phyloP scores from a whole-genome alignment of 2,888 invertebrate species.

The Brachylomia viminalis region DNA sequence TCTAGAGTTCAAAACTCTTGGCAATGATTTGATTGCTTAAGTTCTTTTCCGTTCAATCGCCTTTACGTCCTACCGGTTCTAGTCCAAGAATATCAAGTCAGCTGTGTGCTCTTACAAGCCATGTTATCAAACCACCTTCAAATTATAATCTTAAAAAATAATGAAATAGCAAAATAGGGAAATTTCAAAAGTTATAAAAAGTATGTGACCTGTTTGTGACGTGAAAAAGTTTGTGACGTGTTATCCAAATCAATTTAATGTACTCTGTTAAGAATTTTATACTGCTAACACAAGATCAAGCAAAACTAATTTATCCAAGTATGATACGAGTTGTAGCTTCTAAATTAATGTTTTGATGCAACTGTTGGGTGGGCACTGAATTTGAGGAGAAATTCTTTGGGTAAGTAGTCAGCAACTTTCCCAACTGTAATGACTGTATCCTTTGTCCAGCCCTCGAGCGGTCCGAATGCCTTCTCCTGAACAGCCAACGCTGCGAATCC shows the following conservation, averaged over 20 bases:
- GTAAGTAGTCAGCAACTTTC: constrained; percentile 81
- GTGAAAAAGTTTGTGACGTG: no score
- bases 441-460: constrained; percentile 81
- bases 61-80: constrained; percentile 46
- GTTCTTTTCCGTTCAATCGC: constrained; percentile 15
- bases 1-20: constrained; percentile 3
- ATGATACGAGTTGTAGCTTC: background rate
- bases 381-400: constrained; percentile 49
- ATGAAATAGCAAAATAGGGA: constrained; percentile 13
- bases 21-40: constrained; percentile 21
- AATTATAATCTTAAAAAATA: constrained; percentile 35
- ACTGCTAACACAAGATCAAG: background rate
- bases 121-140: constrained; percentile 36
- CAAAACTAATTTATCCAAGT: constrained; percentile 21
- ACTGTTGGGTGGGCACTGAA: constrained; percentile 6
- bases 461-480: constrained; percentile 85
- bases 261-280: constrained; percentile 17
- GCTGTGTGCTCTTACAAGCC: constrained; percentile 34
- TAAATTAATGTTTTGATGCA: background rate
- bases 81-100: constrained; percentile 64
- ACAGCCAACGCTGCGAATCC: constrained; percentile 87
- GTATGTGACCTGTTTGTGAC: no score
- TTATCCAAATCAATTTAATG: constrained; percentile 37
- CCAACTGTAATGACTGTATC: constrained; percentile 80
- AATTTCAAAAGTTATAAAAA: constrained; percentile 21